Conservation (phyloP, 1,140 invertebrate species). For the Mesaphorura yosii region DNA sequence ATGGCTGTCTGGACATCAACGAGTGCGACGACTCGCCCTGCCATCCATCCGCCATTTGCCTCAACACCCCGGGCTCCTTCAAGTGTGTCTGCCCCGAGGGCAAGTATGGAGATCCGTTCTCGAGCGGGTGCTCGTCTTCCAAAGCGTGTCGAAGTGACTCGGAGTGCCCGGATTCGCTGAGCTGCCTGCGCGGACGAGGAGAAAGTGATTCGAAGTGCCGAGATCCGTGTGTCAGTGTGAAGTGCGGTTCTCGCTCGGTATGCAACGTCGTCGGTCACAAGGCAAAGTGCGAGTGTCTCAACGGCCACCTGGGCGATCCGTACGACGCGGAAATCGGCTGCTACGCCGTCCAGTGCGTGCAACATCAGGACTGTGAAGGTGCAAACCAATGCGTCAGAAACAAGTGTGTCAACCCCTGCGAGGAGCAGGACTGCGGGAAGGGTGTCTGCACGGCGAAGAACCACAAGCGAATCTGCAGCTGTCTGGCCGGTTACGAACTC, state of each 20-base stretch:
- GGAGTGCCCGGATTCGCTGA: constrained; percentile 57
- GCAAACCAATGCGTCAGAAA: constrained; percentile 65
- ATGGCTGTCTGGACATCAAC: constrained; percentile 61
- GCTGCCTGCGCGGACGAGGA: constrained; percentile 51
- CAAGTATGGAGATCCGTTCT: constrained; percentile 64
- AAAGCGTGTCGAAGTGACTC: constrained; percentile 54
- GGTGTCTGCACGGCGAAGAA: constrained; percentile 48
- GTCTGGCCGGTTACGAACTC: constrained; percentile 55
- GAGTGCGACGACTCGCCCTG: constrained; percentile 67
- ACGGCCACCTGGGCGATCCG: constrained; percentile 67
- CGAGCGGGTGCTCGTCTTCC: constrained; percentile 56
- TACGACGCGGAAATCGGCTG: constrained; percentile 42
- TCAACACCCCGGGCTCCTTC: constrained; percentile 67
- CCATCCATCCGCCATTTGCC: constrained; percentile 61
- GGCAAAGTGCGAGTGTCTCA: constrained; percentile 56
- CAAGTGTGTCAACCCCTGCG: constrained; percentile 69
- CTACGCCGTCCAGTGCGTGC: constrained; percentile 66
- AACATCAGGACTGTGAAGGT: constrained; percentile 56
- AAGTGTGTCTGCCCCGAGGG: constrained; percentile 60
- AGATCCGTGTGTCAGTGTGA: constrained; percentile 51
- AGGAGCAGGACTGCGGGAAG: constrained; percentile 56
- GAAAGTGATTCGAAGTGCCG: constrained; percentile 44
- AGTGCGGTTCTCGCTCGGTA: constrained; percentile 57
- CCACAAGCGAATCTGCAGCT: constrained; percentile 59
- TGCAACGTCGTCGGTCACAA: constrained; percentile 59